Base-by-base conservation (phyloP, 2,888 invertebrate genomes). In the Thera obeliscata region DNA sequence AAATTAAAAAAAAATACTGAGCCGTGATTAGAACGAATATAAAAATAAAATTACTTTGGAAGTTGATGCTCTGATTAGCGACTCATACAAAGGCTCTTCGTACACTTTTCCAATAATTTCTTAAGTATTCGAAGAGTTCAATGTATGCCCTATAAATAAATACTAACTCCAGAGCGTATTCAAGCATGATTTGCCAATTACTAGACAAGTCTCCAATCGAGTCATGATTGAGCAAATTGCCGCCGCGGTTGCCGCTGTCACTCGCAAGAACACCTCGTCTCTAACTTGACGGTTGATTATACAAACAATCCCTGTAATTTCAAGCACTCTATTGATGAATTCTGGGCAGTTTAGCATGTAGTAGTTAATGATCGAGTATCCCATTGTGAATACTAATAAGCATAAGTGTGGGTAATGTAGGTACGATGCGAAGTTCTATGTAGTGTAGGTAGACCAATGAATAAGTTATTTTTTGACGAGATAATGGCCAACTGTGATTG, bases 261-360 rank as follows among this genome's bases (percentile, higher is more conserved):
- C 74, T 71, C 75, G 76, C 78, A 82, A 78, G 80, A 74, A 77
- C 78, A 83, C 80, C 71, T 74, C 69, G 71, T 64, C 75, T 78
- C 79, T 80, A 83, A 83, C 82, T 81, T 78, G 79, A 79, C 81
- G 79, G 83, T 75, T 83, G 81, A 85, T 87, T 86, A 84, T 81
- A 82, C 84, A 85, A 84, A 85, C 87, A 88, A 86, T 84, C 81
- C 76, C 77, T 76, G 78, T 83, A 81, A 85, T 85, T 83, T 79
- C 73, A 74, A 78, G 78, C 77, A 74, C 41, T 56, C 74, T 79
- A 70, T 77, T 79, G 81, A 78, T 80, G 78, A 82, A 81, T 79
- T 54, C 49, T 12, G 11, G 41, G n/a, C 54, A 48, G 46, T 58
- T 58, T 58, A 43, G 49, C 4, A 35, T 12, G 59, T 33, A 48